A percentile compares a stretch with the other conserved stretches of the same genome.
Evolutionary conservation across 2,888 invertebrate genomes (phyloP).

Genomic region (Crematogaster levior): DNA sequence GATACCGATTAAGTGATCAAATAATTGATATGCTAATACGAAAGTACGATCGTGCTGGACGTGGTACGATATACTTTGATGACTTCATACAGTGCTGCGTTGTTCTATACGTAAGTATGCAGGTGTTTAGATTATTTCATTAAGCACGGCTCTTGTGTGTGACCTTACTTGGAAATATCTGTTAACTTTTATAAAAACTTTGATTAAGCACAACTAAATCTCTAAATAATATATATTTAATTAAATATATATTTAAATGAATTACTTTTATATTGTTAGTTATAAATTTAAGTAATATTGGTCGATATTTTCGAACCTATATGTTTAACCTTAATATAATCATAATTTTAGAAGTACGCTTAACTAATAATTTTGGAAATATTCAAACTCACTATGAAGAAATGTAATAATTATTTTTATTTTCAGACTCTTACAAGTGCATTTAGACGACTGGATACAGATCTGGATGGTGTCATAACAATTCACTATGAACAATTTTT

Average conservation of each 20-base stretch:
- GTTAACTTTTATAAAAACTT: too few relatives aligned
- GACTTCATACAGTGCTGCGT: slow-evolving; percentile 99
- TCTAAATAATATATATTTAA: too few relatives aligned
- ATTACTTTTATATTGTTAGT: slow-evolving; percentile 19
- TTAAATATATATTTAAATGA: slow-evolving; percentile 15
- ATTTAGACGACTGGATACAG: slow-evolving; percentile 95
- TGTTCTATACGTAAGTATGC: slow-evolving; percentile 94
- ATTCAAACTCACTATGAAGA: neutral
- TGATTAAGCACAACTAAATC: too few relatives aligned
- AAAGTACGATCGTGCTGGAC: slow-evolving; percentile 97
- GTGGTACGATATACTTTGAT: slow-evolving; percentile 97
- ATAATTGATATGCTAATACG: slow-evolving; percentile 93
- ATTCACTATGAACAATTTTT: slow-evolving; percentile 98
- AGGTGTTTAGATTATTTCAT: slow-evolving; percentile 32
- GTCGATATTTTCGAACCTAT: neutral
- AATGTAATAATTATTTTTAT: slow-evolving; percentile 18
- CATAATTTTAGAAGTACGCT: neutral
- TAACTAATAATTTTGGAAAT: neutral
- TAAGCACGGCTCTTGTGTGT: neutral
- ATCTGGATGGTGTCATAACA: slow-evolving; percentile 97
- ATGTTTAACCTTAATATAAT: too few relatives aligned
- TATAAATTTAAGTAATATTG: slow-evolving; percentile 6
- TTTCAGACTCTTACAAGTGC: slow-evolving; percentile 95
- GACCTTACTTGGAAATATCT: neutral
- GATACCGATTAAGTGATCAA: slow-evolving; percentile 94